Base-by-base conservation (phyloP, 1,140 invertebrate genomes). In the Brachystomella parvula region DNA sequence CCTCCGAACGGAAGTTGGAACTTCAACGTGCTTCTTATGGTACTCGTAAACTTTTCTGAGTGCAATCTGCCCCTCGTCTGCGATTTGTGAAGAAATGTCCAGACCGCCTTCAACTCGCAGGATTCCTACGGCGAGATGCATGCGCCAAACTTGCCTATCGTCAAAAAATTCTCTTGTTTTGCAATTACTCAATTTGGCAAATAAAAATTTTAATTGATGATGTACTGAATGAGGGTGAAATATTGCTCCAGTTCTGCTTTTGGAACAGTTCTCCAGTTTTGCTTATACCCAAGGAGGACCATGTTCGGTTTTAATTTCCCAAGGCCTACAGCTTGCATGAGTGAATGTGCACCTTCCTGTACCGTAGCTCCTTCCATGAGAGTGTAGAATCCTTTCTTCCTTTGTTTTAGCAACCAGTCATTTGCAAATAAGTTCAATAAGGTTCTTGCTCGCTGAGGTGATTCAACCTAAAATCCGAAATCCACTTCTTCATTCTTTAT, bases 231-330 rank as follows among this genome's bases (percentile, higher is more conserved):
- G 2, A 82, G 75, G 60, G 78, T 76, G 73, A 85, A 81, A 73
- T 85, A 85, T 24, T 83, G 78, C 24, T 79, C 76, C 3, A 83
- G 76, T 58, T 78, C 76, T 31, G 77, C 73, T 2, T 66, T 63
- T 67, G 78, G 73, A 68, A 77, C 75, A n/a, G 69, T 74, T 26
- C 66, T 68, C 84, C 84, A 85, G 73, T 83, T 76, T 19, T 74
- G 71, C 73, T 84, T 85, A 75, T 79, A 86, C 3, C 84, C 84
- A 65, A 86, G 68, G 33, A 86, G 67, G 3, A 85, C 63, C n/a
- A 83, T 82, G 71, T 85, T 86, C 0, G 84, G 84, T 33, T 76
- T 72, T 19, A 86, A 74, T 75, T 84, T 84, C 0, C 84, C 84
- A 0, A 86, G 69, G n/a, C 84, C 84, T 33, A 78, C 71, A 1